Percentiles rank a stretch among this genome's conserved stretches.
Evolutionary conservation across 2,888 invertebrate species (phyloP).

Genomic region (Osmoderma eremita): DNA sequence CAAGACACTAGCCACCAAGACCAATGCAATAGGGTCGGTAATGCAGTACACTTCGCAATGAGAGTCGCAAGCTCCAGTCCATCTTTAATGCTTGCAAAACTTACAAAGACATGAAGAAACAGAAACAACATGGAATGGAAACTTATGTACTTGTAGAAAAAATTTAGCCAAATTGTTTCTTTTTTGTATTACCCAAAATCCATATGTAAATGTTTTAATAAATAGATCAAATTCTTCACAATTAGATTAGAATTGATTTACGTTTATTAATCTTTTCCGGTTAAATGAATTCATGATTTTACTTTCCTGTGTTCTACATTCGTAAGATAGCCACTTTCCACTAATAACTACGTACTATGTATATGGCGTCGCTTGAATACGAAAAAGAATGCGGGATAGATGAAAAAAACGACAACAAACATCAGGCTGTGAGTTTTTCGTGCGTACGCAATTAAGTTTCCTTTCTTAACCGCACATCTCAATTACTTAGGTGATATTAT

Average conservation of each 20-base stretch:
- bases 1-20: too few species aligned
- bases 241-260: conserved; percentile 2
- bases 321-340: conserved; percentile 44
- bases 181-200: too few species aligned
- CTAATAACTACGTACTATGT: conserved; percentile 39
- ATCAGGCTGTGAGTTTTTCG: conserved; percentile 47
- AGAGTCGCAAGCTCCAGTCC: too few species aligned
- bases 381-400: conserved; percentile 11
- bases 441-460: conserved; percentile 49
- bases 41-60: too few species aligned
- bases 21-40: too few species aligned
- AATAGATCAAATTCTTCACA: conserved; percentile 14
- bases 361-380: not conserved
- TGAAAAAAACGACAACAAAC: conserved; percentile 3
- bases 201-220: not conserved
- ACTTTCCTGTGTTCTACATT: conserved; percentile 36
- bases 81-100: too few species aligned
- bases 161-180: too few species aligned
- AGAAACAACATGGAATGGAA: too few species aligned
- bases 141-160: too few species aligned
- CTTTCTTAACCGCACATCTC: conserved; percentile 33
- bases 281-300: conserved; percentile 29
- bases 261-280: conserved; percentile 26
- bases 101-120: too few species aligned
- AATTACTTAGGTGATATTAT: conserved; percentile 17